Evolutionary conservation across 1,140 invertebrate genomes (phyloP).

Genomic region (Phymorhynchus buccinoides): DNA sequence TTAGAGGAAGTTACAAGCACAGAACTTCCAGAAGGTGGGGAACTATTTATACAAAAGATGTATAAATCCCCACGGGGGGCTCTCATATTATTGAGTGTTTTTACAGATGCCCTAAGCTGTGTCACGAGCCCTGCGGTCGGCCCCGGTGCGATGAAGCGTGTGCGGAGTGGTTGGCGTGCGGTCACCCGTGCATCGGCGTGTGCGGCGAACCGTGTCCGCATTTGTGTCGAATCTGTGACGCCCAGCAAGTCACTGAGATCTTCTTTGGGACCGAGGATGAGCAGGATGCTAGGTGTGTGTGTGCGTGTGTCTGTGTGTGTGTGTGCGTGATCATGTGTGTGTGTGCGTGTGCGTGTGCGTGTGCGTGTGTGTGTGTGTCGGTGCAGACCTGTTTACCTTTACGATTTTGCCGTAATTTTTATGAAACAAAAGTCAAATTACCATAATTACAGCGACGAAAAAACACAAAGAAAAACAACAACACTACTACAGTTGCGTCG

Average conservation of each 20-base stretch:
- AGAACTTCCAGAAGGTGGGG: no score
- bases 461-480: no score
- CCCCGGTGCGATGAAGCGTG: constrained; percentile 73
- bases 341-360: not conserved
- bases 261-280: constrained; percentile 71
- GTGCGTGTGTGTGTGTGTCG: not conserved
- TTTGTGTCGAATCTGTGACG: constrained; percentile 52
- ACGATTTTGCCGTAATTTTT: no score
- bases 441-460: no score
- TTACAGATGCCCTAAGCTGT: constrained; percentile 75
- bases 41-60: no score
- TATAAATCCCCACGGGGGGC: no score
- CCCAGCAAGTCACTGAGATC: constrained; percentile 74
- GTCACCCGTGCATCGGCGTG: constrained; percentile 77
- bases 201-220: constrained; percentile 80
- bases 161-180: constrained; percentile 73
- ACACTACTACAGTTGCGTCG: no score
- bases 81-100: no score
- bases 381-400: no score
- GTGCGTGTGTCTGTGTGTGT: not conserved
- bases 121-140: constrained; percentile 77
- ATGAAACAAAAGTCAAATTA: no score
- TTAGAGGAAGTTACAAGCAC: no score
- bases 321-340: not conserved
- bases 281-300: constrained; percentile 22